Evolutionary conservation across 2,888 invertebrate genomes (phyloP).

Genomic region (Cyrtodaria siliqua): DNA sequence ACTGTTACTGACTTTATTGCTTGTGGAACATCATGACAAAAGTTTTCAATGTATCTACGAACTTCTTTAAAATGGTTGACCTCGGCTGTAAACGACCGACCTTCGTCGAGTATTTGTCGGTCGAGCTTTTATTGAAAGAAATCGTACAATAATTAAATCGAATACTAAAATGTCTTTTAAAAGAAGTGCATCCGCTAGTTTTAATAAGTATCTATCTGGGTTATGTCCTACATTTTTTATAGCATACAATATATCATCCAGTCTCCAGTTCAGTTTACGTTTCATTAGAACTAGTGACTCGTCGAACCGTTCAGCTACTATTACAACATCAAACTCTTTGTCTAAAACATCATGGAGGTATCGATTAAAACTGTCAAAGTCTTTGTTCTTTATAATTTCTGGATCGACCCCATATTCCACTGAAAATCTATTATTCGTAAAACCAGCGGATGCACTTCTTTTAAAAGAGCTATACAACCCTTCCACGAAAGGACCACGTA

Average conservation of each 20-base stretch:
- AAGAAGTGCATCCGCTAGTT: slow-evolving; percentile 21
- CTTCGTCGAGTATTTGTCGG: slow-evolving; percentile 43
- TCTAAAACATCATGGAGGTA: slow-evolving; percentile 48
- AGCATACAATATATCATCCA: slow-evolving; percentile 59
- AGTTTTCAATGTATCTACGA: slow-evolving; percentile 43
- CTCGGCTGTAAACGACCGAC: slow-evolving; percentile 38
- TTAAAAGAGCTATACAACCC: no score
- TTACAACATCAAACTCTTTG: slow-evolving; percentile 53
- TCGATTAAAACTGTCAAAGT: slow-evolving; percentile 37
- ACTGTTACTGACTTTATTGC: slow-evolving; percentile 27
- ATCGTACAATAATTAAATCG: slow-evolving; percentile 55
- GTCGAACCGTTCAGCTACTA: slow-evolving; percentile 54
- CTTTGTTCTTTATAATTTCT: slow-evolving; percentile 43
- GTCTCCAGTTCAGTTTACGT: slow-evolving; percentile 44
- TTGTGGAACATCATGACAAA: slow-evolving; percentile 39
- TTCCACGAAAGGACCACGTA: no score
- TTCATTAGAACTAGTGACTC: slow-evolving; percentile 57
- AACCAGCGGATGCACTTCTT: no score
- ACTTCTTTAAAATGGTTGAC: slow-evolving; percentile 40
- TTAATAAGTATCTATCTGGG: slow-evolving; percentile 15
- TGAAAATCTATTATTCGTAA: slow-evolving; percentile 57
- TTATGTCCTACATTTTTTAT: slow-evolving; percentile 49
- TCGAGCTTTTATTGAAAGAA: slow-evolving; percentile 48
- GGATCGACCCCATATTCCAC: slow-evolving; percentile 55
- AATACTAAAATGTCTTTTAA: slow-evolving; percentile 39